Conservation (phyloP, 2,113 vertebrate genomes). For the Sterrhoptilus dennistouni region DNA sequence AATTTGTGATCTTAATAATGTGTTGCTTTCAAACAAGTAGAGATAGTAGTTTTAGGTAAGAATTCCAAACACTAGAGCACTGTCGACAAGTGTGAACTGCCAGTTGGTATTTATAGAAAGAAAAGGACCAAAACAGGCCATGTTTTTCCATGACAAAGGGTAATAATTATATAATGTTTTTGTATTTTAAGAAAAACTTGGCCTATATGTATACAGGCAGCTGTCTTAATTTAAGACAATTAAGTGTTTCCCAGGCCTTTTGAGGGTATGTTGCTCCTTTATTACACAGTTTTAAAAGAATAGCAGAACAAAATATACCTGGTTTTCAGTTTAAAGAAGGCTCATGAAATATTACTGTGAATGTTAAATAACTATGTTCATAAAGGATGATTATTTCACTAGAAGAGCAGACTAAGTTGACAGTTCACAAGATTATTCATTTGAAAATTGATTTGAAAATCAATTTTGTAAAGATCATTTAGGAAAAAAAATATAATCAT, state of each 20-base stretch:
- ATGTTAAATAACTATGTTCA: neutral
- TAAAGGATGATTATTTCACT: neutral
- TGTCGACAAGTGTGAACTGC: neutral
- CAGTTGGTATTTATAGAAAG: neutral
- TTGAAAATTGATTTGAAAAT: neutral
- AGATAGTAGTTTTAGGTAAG: neutral
- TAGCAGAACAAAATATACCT: neutral
- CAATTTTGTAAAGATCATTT: neutral
- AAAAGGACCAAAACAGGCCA: neutral
- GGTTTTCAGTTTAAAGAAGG: neutral
- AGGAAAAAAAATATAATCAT: neutral
- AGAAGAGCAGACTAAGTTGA: neutral
- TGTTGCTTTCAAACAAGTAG: neutral
- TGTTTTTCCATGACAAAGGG: neutral
- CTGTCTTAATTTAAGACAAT: neutral
- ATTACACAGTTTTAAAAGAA: neutral
- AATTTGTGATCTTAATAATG: neutral
- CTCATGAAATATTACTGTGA: neutral
- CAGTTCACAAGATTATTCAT: neutral
- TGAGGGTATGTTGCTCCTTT: neutral
- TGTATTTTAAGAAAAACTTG: neutral
- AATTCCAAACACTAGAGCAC: neutral
- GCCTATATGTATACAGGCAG: neutral
- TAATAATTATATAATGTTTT: neutral
- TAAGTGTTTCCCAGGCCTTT: neutral